These are phyloP conservation scores for Micromys minutus DNA, from an alignment of 2,113 vertebrate species.

Conservation along the genomic window DNA sequence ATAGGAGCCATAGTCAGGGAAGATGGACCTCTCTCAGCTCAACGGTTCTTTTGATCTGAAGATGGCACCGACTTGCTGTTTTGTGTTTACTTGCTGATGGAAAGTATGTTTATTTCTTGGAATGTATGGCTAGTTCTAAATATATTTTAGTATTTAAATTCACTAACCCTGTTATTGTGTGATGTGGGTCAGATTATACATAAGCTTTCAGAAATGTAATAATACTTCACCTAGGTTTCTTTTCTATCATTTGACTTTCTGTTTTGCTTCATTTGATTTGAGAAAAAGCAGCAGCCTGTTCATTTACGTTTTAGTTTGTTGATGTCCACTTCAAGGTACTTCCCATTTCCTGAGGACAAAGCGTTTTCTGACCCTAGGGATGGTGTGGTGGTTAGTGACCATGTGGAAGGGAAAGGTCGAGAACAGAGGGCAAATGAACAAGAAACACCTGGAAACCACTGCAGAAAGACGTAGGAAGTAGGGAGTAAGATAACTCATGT, in stretches of 20 bases:
- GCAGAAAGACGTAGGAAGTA: not conserved
- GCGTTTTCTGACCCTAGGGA: not conserved
- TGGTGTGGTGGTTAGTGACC: constrained; percentile 44
- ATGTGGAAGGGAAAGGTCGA: not conserved
- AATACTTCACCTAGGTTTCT: constrained; percentile 17
- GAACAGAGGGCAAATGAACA: constrained; percentile 20
- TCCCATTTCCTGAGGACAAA: constrained; percentile 53
- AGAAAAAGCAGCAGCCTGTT: constrained; percentile 10
- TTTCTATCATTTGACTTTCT: constrained; percentile 37
- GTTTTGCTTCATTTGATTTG: constrained; percentile 6
- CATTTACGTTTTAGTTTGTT: not conserved
- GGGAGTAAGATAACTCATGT: not conserved
- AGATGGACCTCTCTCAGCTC: too few relatives aligned
- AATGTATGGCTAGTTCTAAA: not conserved
- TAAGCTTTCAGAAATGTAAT: constrained; percentile 32
- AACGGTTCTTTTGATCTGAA: too few relatives aligned
- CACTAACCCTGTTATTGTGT: not conserved
- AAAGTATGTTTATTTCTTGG: constrained; percentile 1
- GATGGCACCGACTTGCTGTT: too few relatives aligned
- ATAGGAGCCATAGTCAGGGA: too few relatives aligned
- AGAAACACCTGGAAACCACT: constrained; percentile 63
- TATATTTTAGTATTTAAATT: constrained; percentile 27
- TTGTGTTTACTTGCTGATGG: not conserved
- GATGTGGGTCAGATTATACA: constrained; percentile 4
- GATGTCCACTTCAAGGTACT: constrained; percentile 42